A percentile compares a stretch with the other conserved stretches of the same genome.
phyloP scores from a whole-genome alignment of 2,797 vertebrate species.

The Intellagama lesueurii region DNA sequence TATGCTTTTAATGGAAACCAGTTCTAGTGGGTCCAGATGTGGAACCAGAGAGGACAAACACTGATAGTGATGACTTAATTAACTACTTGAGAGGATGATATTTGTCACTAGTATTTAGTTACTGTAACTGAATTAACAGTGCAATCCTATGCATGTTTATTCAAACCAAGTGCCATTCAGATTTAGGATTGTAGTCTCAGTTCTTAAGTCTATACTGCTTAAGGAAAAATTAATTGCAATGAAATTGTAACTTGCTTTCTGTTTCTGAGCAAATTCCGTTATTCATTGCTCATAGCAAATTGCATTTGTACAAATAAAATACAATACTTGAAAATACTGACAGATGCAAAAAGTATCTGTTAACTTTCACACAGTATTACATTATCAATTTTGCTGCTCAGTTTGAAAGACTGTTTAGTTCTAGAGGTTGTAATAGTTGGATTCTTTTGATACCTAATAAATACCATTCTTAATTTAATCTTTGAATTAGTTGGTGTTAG shows the following conservation, averaged over 20 bases:
- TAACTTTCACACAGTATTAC: no score
- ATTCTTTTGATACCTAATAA: background rate
- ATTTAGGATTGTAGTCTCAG: background rate
- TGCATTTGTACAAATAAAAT: background rate
- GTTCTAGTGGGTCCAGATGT: background rate
- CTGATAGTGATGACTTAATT: background rate
- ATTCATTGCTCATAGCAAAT: background rate
- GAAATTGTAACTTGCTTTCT: no score
- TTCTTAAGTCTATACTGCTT: background rate
- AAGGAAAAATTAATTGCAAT: background rate
- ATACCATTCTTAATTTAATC: no score
- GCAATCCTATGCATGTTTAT: background rate
- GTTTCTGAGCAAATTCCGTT: background rate
- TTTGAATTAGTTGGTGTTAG: no score
- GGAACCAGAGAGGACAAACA: background rate
- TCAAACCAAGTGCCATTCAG: background rate
- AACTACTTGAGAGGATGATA: background rate
- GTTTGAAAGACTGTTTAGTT: background rate
- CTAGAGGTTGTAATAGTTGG: background rate
- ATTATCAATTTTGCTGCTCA: background rate
- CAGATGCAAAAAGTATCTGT: no score
- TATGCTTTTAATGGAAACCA: background rate
- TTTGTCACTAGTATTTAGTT: background rate
- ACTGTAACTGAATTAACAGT: background rate
- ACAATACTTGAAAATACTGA: no score